Percentiles rank a stretch among this genome's conserved stretches.
phyloP scores from a whole-genome alignment of 2,888 invertebrate genomes.

The Cylloceria caligata region DNA sequence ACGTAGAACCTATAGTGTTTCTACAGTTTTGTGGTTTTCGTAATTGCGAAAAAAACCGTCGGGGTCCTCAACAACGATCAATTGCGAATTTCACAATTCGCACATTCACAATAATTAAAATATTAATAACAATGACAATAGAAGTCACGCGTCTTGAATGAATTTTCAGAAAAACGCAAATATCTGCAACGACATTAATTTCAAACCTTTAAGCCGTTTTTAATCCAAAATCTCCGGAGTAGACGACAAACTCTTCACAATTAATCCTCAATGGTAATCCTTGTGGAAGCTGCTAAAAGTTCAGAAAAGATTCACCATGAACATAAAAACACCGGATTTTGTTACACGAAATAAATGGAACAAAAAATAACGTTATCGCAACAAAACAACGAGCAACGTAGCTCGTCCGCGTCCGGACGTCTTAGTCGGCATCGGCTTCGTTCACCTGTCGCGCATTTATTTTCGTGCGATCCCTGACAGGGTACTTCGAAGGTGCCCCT shows the following conservation, averaged over 20 bases:
- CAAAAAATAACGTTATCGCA: constrained; percentile 27
- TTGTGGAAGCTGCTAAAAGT: not conserved
- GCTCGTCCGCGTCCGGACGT: constrained; percentile 65
- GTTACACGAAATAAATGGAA: not conserved
- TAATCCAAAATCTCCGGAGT: constrained; percentile 51
- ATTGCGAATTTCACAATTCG: not conserved
- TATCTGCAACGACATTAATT: not conserved
- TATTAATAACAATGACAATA: not conserved
- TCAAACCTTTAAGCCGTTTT: constrained; percentile 63
- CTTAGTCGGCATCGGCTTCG: constrained; percentile 64
- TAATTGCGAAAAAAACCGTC: constrained; percentile 14
- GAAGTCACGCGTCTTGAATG: not conserved
- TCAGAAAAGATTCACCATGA: constrained; percentile 14
- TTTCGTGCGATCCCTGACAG: constrained; percentile 55
- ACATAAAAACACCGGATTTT: not conserved
- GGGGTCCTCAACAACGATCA: not conserved
- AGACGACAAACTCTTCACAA: constrained; percentile 48
- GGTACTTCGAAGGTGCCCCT: constrained; percentile 24
- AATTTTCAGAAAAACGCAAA: not conserved
- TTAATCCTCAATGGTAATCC: constrained; percentile 56
- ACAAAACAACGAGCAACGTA: constrained; percentile 62
- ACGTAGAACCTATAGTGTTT: not conserved
- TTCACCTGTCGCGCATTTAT: constrained; percentile 54
- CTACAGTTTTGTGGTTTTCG: not conserved
- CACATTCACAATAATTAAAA: not conserved